Evolutionary conservation across 1,140 invertebrate genomes (phyloP).

Genomic region (Phenacoccus solenopsis): DNA sequence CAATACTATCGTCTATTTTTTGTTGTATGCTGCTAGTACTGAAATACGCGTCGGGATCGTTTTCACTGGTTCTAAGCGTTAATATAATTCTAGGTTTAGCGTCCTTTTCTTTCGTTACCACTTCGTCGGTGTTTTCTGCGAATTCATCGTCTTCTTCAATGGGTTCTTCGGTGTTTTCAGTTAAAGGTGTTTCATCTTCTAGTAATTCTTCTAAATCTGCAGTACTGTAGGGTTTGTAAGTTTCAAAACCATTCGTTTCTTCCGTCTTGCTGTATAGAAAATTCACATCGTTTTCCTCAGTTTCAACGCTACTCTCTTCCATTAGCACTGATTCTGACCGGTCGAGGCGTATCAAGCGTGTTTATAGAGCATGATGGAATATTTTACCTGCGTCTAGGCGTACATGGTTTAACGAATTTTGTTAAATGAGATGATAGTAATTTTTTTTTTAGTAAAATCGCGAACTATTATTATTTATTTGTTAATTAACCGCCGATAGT

Average conservation of each 20-base stretch:
- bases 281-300: not conserved
- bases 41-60: slow-evolving; percentile 22
- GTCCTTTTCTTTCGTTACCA: not conserved
- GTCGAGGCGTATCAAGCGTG: not conserved
- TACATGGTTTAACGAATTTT: not conserved
- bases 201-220: not conserved
- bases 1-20: slow-evolving; percentile 6
- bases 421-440: not conserved
- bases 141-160: not conserved
- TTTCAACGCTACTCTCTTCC: not conserved
- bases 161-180: not conserved
- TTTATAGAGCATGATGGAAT: not conserved
- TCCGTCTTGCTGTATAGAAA: not conserved
- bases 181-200: not conserved
- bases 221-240: not conserved
- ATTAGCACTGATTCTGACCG: not conserved
- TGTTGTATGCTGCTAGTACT: slow-evolving; percentile 19
- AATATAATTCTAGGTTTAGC: slow-evolving; percentile 26
- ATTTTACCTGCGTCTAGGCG: not conserved
- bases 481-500: not conserved
- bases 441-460: not conserved
- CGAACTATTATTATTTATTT: not conserved
- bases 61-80: slow-evolving; percentile 25
- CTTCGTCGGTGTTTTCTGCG: not conserved
- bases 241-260: not conserved